Conservation (phyloP, 2,888 invertebrate genomes). For the Elgonia sp. region DNA sequence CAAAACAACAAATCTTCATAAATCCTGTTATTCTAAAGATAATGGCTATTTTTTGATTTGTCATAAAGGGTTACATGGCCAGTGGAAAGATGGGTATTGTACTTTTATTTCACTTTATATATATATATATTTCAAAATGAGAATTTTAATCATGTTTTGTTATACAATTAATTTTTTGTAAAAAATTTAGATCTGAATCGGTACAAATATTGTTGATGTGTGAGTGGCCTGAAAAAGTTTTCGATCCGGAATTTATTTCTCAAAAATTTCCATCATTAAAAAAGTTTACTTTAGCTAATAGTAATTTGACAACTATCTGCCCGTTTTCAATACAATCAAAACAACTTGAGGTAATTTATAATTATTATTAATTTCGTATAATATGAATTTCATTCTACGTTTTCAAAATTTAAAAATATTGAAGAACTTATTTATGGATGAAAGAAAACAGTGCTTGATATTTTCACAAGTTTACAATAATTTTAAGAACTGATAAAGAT, state of each 20-base stretch:
- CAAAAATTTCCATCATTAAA: slow-evolving; percentile 79
- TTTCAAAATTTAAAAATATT: not conserved
- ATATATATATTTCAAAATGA: too few species aligned
- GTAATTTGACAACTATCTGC: slow-evolving; percentile 81
- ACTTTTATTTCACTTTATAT: not conserved
- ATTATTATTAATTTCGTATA: not conserved
- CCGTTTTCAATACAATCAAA: slow-evolving; percentile 80
- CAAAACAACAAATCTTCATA: slow-evolving; percentile 20
- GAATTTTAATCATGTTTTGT: not conserved
- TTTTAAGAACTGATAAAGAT: too few species aligned
- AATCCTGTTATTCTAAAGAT: slow-evolving; percentile 55
- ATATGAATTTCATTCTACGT: too few species aligned
- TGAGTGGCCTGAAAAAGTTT: slow-evolving; percentile 58
- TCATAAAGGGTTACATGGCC: slow-evolving; percentile 52
- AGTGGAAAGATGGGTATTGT: slow-evolving; percentile 57
- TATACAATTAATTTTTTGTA: too few species aligned
- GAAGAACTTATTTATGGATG: too few species aligned
- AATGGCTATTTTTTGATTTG: slow-evolving; percentile 59
- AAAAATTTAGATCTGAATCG: slow-evolving; percentile 27
- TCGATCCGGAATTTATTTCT: slow-evolving; percentile 81
- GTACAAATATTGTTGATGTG: slow-evolving; percentile 58
- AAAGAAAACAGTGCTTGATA: too few species aligned
- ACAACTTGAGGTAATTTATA: slow-evolving; percentile 81
- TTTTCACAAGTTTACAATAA: too few species aligned
- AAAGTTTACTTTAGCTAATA: slow-evolving; percentile 80